Base-by-base conservation (phyloP, 2,797 vertebrate genomes). In the Emys orbicularis region DNA sequence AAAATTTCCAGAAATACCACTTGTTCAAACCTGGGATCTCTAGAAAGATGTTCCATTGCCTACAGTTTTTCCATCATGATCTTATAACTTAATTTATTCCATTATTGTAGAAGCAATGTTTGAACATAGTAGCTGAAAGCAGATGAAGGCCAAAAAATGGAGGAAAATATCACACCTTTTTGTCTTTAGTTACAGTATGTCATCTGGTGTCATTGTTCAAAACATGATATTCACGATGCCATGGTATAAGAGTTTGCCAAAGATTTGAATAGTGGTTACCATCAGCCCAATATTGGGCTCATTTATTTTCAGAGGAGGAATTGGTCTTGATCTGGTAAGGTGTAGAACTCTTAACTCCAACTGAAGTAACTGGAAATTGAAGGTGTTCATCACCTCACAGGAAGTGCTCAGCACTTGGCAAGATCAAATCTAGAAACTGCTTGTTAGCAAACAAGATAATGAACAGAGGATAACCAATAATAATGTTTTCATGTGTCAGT, bases 1-100 rank as follows among this genome's bases (percentile, higher is more conserved):
- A 94, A 94, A 37, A 50, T 95, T 89, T 92, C 81, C 68, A 96
- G 81, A 94, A 96, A 83, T 65, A 77, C 11, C 18, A 56, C 16
- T 92, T 90, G 50, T 61, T 92, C 13, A 90, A 87, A 41, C 79
- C 18, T 87, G 53, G 12, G 89, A 44, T 93, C 94, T 85, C 54
- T 74, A 93, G 77, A 90, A 21, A 50, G 6, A 84, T 52, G n/a
- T 86, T 92, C 56, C 49, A 79, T 93, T 94, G 84, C 8, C 65
- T 87, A 37, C 8, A 49, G 23, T 47, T 76, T 90, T 93, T 89
- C 53, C 16, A 86, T 89, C 34, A 74, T 91, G 72, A 15, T 47
- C 86, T 89, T 93, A 81, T 49, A 93, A 18, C 25, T 93, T 90
- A 68, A 93, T 79, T 91, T 82, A 21, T 88, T 27, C 94, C 72